Evolutionary conservation across 2,888 invertebrate genomes (phyloP).

Genomic region (Zeuzera pyrina): DNA sequence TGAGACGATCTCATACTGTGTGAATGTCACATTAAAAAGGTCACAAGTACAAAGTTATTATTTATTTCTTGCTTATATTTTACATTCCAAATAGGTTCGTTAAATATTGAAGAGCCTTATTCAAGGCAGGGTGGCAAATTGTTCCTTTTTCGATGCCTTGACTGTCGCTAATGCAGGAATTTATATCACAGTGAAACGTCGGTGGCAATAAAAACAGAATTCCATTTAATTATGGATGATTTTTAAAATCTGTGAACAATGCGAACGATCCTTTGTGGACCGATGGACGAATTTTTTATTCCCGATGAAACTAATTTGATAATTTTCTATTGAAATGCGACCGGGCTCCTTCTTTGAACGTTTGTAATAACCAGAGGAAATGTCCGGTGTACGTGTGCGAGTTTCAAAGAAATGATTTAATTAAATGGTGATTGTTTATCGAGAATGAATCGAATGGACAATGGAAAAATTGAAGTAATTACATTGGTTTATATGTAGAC

Average conservation of each 20-base stretch:
- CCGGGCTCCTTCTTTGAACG: conserved; percentile 26
- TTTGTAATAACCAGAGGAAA: conserved; percentile 22
- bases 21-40: conserved; percentile 30
- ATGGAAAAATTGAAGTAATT: too few species aligned
- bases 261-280: conserved; percentile 57
- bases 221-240: conserved; percentile 72
- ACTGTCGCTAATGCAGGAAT: conserved; percentile 48
- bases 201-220: conserved; percentile 51
- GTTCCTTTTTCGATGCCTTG: conserved; percentile 43
- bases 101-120: conserved; percentile 36
- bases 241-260: conserved; percentile 72
- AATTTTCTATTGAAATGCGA: conserved; percentile 58
- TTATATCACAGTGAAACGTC: conserved; percentile 59
- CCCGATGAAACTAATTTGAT: conserved; percentile 62
- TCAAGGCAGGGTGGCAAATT: conserved; percentile 58
- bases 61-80: conserved; percentile 35
- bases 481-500: too few species aligned
- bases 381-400: conserved; percentile 7
- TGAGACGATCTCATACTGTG: conserved; percentile 43
- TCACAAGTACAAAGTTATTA: conserved; percentile 43
- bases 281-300: conserved; percentile 41
- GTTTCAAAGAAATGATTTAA: conserved; percentile 28
- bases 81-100: conserved; percentile 30
- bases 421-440: conserved; percentile 21
- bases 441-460: too few species aligned